Conservation (phyloP, 2,888 invertebrate species). For the Aphidoletes aphidimyza region DNA sequence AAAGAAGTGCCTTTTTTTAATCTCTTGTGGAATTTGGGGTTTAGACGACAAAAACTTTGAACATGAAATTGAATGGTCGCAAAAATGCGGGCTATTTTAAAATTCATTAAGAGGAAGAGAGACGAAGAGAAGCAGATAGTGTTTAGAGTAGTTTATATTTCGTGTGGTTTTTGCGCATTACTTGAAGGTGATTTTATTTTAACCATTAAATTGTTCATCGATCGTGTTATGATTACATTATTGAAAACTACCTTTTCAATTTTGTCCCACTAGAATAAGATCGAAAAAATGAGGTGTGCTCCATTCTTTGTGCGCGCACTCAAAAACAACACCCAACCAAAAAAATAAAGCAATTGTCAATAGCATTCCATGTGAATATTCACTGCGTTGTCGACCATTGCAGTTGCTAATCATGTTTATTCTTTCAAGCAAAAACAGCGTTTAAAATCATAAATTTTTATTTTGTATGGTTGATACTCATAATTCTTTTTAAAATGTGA, state of each 20-base stretch:
- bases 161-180: too few species aligned
- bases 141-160: too few species aligned
- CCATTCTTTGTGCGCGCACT: not conserved
- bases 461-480: slow-evolving; percentile 21
- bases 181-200: slow-evolving; percentile 46
- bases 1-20: not conserved
- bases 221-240: not conserved
- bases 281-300: slow-evolving; percentile 15
- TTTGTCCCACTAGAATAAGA: not conserved
- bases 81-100: slow-evolving; percentile 23
- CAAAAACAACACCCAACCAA: not conserved
- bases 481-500: slow-evolving; percentile 6
- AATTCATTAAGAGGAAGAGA: too few species aligned
- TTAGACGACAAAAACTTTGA: not conserved
- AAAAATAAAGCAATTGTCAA: too few species aligned
- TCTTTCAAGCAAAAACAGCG: not conserved
- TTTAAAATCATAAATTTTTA: slow-evolving; percentile 27
- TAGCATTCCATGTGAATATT: not conserved
- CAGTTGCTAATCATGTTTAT: not conserved
- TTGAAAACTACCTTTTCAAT: not conserved
- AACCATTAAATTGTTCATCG: not conserved
- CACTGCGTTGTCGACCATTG: too few species aligned
- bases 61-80: not conserved
- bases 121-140: too few species aligned
- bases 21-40: slow-evolving; percentile 2